These are phyloP conservation scores for Eudasyphora cyanicolor DNA, from an alignment of 2,888 invertebrate species.

Conservation along the genomic window DNA sequence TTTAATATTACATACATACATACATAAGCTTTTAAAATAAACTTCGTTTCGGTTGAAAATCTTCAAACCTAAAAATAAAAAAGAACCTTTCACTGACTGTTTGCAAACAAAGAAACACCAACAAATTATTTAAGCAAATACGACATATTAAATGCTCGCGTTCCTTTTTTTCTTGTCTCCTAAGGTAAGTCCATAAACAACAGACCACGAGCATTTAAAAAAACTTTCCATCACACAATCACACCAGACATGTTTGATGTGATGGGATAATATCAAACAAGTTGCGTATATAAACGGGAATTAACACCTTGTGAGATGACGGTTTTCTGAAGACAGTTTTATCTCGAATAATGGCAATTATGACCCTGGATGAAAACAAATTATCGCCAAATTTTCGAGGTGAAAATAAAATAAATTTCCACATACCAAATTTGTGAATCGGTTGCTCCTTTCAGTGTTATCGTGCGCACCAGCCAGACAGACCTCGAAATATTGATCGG, in stretches of 20 bases:
- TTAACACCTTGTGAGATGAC: too few species aligned
- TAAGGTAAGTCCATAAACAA: not conserved
- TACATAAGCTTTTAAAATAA: constrained; percentile 47
- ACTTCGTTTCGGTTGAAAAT: constrained; percentile 1
- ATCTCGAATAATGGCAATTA: too few species aligned
- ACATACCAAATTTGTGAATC: too few species aligned
- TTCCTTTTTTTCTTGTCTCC: not conserved
- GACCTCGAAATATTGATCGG: too few species aligned
- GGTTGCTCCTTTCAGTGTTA: too few species aligned
- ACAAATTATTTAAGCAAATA: not conserved
- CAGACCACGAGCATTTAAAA: not conserved
- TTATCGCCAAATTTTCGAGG: too few species aligned
- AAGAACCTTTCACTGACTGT: not conserved
- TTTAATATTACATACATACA: too few species aligned
- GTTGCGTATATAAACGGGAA: not conserved
- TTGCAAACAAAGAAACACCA: constrained; percentile 49
- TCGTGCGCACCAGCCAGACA: too few species aligned
- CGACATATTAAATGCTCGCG: not conserved
- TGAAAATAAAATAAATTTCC: too few species aligned
- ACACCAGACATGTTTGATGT: constrained; percentile 34
- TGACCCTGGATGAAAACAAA: too few species aligned
- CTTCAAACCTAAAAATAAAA: constrained; percentile 55
- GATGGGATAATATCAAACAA: not conserved
- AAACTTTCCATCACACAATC: constrained; percentile 1
- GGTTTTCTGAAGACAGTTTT: too few species aligned